Evolutionary conservation across 2,113 vertebrate species (phyloP).

Genomic region (Rhinolophus sinicus): DNA sequence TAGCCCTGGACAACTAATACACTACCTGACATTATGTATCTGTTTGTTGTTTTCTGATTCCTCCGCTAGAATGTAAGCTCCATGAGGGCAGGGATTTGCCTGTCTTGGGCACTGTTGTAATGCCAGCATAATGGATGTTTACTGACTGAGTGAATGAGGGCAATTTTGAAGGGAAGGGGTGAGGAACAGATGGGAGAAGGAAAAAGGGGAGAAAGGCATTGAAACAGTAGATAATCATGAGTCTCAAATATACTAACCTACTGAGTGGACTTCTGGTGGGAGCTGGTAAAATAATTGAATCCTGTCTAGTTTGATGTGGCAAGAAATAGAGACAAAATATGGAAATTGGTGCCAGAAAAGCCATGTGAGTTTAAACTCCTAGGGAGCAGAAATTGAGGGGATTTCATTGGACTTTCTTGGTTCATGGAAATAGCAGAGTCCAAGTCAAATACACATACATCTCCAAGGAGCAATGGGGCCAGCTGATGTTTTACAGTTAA

Average conservation of each 20-base stretch:
- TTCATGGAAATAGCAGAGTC: background rate
- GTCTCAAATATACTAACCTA: background rate
- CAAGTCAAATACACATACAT: background rate
- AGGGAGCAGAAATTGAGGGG: background rate
- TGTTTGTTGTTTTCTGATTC: constrained; percentile 1
- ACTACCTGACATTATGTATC: background rate
- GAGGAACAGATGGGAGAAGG: constrained; percentile 4
- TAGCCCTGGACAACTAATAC: background rate
- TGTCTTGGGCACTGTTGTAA: background rate
- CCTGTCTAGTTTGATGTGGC: background rate
- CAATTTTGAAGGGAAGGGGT: background rate
- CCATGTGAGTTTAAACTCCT: background rate
- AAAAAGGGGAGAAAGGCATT: background rate
- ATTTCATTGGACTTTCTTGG: background rate
- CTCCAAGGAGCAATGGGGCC: background rate
- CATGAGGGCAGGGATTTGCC: background rate
- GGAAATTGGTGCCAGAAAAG: background rate
- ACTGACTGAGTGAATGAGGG: background rate
- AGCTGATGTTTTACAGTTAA: background rate
- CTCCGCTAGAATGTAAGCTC: background rate
- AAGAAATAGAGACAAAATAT: constrained; percentile 49
- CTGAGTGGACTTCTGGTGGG: background rate
- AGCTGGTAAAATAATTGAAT: background rate
- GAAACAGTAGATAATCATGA: background rate
- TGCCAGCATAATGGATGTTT: background rate